Evolutionary conservation across 1,140 invertebrate genomes (phyloP).

Genomic region (Lasioglossum albipes): DNA sequence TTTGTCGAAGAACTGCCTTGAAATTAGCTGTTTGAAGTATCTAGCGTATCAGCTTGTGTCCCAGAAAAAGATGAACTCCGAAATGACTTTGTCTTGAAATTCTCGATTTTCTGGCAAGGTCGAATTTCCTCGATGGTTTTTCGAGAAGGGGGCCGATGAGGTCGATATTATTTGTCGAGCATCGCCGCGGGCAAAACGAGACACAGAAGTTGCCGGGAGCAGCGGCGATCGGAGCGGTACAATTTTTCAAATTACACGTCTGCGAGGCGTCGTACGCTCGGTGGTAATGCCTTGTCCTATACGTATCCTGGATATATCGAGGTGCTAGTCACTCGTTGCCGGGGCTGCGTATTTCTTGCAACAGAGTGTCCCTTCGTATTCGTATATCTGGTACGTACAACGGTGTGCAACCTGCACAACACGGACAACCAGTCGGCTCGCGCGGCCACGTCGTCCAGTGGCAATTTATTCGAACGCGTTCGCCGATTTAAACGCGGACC

Average conservation of each 20-base stretch:
- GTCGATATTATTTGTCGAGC: too few relatives aligned
- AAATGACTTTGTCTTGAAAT: too few relatives aligned
- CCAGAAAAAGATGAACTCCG: too few relatives aligned
- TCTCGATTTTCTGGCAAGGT: too few relatives aligned
- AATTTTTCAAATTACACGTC: constrained; percentile 46
- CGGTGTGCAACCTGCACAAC: neutral
- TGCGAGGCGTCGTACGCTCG: neutral
- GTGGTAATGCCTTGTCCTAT: constrained; percentile 28
- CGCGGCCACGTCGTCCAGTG: neutral
- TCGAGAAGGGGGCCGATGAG: too few relatives aligned
- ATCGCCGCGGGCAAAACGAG: neutral
- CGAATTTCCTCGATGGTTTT: too few relatives aligned
- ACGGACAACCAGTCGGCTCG: neutral
- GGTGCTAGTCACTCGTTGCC: neutral
- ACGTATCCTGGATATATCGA: constrained; percentile 17
- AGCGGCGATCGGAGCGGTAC: neutral
- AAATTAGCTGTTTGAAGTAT: too few relatives aligned
- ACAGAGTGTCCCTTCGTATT: constrained; percentile 17
- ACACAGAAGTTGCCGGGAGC: constrained; percentile 3
- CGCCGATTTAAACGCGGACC: constrained; percentile 6
- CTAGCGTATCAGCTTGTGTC: too few relatives aligned
- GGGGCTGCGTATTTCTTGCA: constrained; percentile 2
- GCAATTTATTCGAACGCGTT: constrained; percentile 24
- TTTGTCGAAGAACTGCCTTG: too few relatives aligned
- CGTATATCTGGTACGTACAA: too few relatives aligned